A percentile compares a stretch with the other conserved stretches of the same genome.
Conservation (phyloP, 2,797 vertebrate genomes). For the Falco concolor region DNA sequence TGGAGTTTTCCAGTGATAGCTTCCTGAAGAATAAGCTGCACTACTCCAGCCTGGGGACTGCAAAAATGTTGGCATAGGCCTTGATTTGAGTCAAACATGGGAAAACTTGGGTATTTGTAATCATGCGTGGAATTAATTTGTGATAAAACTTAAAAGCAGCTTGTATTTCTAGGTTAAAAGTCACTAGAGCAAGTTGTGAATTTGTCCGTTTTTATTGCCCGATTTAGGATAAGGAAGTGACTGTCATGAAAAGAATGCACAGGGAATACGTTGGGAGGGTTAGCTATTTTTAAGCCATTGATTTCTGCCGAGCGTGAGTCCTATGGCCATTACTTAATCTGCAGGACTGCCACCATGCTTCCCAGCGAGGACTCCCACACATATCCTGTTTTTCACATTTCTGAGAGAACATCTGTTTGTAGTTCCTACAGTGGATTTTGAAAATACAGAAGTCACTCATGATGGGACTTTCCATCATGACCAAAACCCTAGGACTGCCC, state of each 20-base stretch:
- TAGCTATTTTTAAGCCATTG: slow-evolving; percentile 24
- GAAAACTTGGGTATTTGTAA: slow-evolving; percentile 19
- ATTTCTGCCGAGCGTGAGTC: neutral
- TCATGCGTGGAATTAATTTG: neutral
- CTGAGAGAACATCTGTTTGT: slow-evolving; percentile 32
- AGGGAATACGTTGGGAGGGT: neutral
- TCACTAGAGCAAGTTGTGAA: slow-evolving; percentile 17
- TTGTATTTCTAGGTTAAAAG: slow-evolving; percentile 24
- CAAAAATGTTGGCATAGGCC: neutral
- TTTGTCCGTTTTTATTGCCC: neutral
- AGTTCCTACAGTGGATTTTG: neutral
- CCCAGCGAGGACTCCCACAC: slow-evolving; percentile 48
- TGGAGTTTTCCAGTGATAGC: neutral
- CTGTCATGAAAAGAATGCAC: slow-evolving; percentile 28
- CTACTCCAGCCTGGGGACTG: neutral
- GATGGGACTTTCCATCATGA: neutral
- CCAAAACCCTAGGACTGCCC: neutral
- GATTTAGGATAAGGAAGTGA: slow-evolving; percentile 46
- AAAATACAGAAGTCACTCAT: neutral
- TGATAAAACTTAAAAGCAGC: slow-evolving; percentile 32
- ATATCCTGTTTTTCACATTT: slow-evolving; percentile 60
- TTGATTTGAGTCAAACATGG: slow-evolving; percentile 1
- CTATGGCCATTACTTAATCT: neutral
- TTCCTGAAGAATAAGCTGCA: neutral
- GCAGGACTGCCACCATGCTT: neutral